Conservation (phyloP, 2,888 invertebrate species). For the Cartodere bifasciata region DNA sequence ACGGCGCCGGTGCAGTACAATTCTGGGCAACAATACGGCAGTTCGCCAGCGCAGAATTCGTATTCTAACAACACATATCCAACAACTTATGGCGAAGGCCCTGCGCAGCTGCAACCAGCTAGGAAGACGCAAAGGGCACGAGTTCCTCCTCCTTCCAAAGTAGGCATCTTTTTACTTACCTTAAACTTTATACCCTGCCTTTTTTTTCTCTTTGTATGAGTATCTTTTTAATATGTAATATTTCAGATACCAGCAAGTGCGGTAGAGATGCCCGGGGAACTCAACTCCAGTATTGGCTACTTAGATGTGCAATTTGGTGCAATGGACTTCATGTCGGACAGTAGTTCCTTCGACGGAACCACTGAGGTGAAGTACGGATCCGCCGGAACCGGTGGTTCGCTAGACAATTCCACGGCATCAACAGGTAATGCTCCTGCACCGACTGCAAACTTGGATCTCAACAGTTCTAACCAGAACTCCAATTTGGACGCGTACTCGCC, state of each 20-base stretch:
- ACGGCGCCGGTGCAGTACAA: too few species aligned
- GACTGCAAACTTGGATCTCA: conserved; percentile 27
- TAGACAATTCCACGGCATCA: conserved; percentile 26
- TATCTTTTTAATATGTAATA: neutral
- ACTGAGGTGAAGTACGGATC: conserved; percentile 35
- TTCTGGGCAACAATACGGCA: conserved; percentile 21
- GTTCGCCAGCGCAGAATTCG: conserved; percentile 16
- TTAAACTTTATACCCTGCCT: neutral
- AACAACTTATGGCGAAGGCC: conserved; percentile 13
- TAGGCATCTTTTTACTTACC: conserved; percentile 24
- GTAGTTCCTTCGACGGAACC: conserved; percentile 35
- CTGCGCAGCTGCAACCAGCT: conserved; percentile 33
- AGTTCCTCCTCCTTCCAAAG: conserved; percentile 76
- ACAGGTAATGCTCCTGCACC: conserved; percentile 9
- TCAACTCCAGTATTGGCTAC: conserved; percentile 58
- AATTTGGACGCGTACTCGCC: conserved; percentile 36
- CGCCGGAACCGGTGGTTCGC: conserved; percentile 26
- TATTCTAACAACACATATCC: conserved; percentile 22
- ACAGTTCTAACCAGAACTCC: conserved; percentile 37
- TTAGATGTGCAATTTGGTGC: conserved; percentile 92
- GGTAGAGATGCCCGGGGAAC: conserved; percentile 93
- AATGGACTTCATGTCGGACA: conserved; percentile 57
- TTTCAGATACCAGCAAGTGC: conserved; percentile 81
- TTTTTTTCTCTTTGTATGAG: neutral
- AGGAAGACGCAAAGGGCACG: conserved; percentile 56